phyloP scores from a whole-genome alignment of 2,113 vertebrate genomes.

The Cranoglanis bouderius region DNA sequence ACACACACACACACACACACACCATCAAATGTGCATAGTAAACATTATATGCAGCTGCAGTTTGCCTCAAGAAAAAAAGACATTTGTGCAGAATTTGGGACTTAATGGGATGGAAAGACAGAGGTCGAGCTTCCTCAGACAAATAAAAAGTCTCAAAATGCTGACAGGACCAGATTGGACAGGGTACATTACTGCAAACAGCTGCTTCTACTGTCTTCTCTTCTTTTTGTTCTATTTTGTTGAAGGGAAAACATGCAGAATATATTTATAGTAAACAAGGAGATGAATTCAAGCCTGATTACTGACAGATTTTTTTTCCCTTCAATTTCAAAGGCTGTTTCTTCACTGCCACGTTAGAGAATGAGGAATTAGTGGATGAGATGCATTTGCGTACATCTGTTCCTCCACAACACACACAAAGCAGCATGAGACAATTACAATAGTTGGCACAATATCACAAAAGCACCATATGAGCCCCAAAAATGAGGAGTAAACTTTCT shows the following conservation, averaged over 20 bases:
- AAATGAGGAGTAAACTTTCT: neutral
- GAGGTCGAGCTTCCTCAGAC: slow-evolving; percentile 60
- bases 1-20: slow-evolving; percentile 44
- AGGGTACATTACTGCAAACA: slow-evolving; percentile 61
- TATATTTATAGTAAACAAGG: slow-evolving; percentile 51
- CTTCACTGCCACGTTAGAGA: slow-evolving; percentile 38
- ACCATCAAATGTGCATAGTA: slow-evolving; percentile 59
- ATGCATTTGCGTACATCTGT: slow-evolving; percentile 36
- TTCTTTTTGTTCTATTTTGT: slow-evolving; percentile 14
- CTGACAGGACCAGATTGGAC: slow-evolving; percentile 62
- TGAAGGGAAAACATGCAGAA: slow-evolving; percentile 46
- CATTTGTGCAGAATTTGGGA: slow-evolving; percentile 57
- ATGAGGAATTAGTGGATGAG: slow-evolving; percentile 37
- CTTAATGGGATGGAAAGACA: slow-evolving; percentile 69
- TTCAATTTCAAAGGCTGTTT: slow-evolving; percentile 42
- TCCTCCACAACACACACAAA: neutral
- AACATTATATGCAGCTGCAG: slow-evolving; percentile 63
- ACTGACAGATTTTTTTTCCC: slow-evolving; percentile 49
- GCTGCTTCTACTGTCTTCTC: slow-evolving; percentile 51
- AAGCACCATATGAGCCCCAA: slow-evolving; percentile 34
- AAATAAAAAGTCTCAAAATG: slow-evolving; percentile 58
- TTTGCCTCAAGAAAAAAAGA: slow-evolving; percentile 56
- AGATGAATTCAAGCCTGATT: slow-evolving; percentile 58
- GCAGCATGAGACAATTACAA: neutral
- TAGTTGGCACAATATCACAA: slow-evolving; percentile 15